A percentile compares a stretch with the other conserved stretches of the same genome.
Evolutionary conservation across 2,113 vertebrate genomes (phyloP).

Genomic region (Ailuropoda melanoleuca): DNA sequence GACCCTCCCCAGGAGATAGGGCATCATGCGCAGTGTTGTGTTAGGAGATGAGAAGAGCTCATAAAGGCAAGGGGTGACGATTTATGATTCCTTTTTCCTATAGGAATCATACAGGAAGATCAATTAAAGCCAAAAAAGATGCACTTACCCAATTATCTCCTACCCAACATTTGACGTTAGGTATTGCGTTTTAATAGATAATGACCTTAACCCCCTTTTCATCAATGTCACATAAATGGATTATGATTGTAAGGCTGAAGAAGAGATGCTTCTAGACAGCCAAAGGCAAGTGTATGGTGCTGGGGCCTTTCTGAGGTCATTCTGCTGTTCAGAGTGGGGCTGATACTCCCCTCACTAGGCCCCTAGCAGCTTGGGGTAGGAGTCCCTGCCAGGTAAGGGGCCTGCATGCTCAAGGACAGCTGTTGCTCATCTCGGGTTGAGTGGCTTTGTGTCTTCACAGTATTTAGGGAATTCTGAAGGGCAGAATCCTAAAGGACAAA

Average conservation of each 20-base stretch:
- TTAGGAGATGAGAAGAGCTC: conserved; percentile 56
- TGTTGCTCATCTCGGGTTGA: neutral
- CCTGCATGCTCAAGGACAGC: neutral
- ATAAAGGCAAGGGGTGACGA: conserved; percentile 53
- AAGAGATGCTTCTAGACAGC: conserved; percentile 50
- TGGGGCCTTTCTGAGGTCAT: neutral
- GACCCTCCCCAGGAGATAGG: conserved; percentile 51
- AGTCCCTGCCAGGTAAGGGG: neutral
- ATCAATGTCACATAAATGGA: conserved; percentile 64
- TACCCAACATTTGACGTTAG: conserved; percentile 58
- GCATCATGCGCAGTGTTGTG: conserved; percentile 13
- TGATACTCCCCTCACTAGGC: neutral
- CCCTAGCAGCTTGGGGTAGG: neutral
- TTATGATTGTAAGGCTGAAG: conserved; percentile 55
- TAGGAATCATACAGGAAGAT: conserved; percentile 71
- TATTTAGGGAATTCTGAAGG: neutral
- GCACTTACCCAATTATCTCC: conserved; percentile 77
- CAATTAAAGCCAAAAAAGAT: conserved; percentile 74
- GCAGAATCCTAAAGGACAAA: neutral
- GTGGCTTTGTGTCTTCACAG: neutral
- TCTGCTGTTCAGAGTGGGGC: neutral
- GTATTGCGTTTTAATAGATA: conserved; percentile 72
- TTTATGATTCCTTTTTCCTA: conserved; percentile 64
- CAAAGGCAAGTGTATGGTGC: neutral
- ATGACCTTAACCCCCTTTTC: conserved; percentile 67